These are phyloP conservation scores for Iselma pallidipennis DNA, from an alignment of 2,888 invertebrate genomes.

Conservation along the genomic window DNA sequence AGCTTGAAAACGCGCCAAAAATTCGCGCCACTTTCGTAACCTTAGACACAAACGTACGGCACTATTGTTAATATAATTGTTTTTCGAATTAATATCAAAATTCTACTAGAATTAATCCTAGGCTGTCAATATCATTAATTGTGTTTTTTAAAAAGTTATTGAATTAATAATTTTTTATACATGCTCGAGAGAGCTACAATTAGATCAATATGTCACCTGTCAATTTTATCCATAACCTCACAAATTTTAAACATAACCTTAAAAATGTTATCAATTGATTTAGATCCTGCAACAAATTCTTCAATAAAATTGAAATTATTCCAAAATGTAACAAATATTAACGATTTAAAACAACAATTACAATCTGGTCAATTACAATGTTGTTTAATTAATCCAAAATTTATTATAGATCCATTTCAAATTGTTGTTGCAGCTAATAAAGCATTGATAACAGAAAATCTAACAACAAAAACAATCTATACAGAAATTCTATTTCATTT, in stretches of 20 bases:
- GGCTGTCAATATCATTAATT: no score
- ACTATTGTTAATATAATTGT: not conserved
- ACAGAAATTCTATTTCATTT: constrained; percentile 72
- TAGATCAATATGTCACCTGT: no score
- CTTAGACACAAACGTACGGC: not conserved
- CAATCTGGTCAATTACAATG: constrained; percentile 64
- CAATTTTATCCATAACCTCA: not conserved
- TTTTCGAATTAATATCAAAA: no score
- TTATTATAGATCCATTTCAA: constrained; percentile 66
- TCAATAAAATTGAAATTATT: constrained; percentile 58
- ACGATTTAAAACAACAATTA: constrained; percentile 60
- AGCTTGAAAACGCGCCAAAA: not conserved
- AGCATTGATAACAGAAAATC: constrained; percentile 61
- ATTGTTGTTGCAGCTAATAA: constrained; percentile 70
- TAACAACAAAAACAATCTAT: constrained; percentile 66
- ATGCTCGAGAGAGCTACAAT: no score
- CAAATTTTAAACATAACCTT: not conserved
- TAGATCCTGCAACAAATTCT: constrained; percentile 42
- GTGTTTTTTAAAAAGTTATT: no score
- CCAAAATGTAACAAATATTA: constrained; percentile 63
- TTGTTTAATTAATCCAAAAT: constrained; percentile 63
- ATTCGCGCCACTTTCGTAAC: not conserved
- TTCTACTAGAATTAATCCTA: no score
- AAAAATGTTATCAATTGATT: constrained; percentile 26
- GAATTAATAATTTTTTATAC: no score